These are phyloP conservation scores for Peromyscus attwateri DNA, from an alignment of 2,797 vertebrate species.

Conservation along the genomic window DNA sequence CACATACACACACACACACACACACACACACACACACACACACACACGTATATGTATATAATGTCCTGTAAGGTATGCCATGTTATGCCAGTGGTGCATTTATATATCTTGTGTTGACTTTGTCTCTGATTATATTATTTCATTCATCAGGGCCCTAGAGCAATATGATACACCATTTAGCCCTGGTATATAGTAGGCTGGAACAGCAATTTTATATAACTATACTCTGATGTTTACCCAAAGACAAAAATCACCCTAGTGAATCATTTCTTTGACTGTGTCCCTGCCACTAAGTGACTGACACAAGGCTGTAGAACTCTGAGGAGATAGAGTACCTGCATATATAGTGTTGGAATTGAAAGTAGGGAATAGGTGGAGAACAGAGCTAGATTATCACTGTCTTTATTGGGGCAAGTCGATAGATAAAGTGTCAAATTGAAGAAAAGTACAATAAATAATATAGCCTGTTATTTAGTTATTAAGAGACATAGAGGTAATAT, in stretches of 20 bases:
- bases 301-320: neutral
- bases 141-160: neutral
- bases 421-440: constrained; percentile 52
- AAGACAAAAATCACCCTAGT: neutral
- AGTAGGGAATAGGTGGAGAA: neutral
- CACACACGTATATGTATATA: neutral
- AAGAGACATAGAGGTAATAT: constrained; percentile 10
- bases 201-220: neutral
- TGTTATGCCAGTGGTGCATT: neutral
- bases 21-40: no score
- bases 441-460: constrained; percentile 24
- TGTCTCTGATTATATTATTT: neutral
- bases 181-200: neutral
- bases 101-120: neutral
- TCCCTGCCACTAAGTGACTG: neutral
- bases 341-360: neutral
- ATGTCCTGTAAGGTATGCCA: neutral
- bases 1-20: no score
- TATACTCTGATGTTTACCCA: neutral
- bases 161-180: neutral
- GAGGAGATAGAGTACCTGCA: neutral
- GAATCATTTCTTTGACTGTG: neutral
- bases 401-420: neutral
- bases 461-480: constrained; percentile 22
- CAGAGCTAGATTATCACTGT: constrained; percentile 19